Evolutionary conservation across 2,797 vertebrate genomes (phyloP).

Genomic region (Mycteria americana): DNA sequence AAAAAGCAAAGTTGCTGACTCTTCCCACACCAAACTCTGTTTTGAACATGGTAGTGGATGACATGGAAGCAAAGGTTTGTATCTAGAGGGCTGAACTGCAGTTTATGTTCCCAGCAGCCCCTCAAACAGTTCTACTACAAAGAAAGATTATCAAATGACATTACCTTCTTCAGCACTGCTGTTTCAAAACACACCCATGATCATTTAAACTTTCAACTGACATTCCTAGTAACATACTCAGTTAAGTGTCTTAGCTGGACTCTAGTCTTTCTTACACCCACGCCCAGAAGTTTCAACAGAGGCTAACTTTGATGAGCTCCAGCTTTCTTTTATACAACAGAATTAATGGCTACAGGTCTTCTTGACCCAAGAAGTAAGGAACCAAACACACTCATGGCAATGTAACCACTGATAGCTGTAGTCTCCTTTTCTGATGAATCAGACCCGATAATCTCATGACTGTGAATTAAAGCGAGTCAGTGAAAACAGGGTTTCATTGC

Average conservation of each 20-base stretch:
- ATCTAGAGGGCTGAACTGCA: neutral
- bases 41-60: neutral
- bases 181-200: neutral
- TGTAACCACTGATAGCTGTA: accelerated
- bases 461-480: neutral
- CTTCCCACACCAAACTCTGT: neutral
- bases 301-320: neutral
- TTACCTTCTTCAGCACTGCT: neutral
- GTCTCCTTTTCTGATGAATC: neutral
- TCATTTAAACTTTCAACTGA: neutral
- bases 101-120: neutral
- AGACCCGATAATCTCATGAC: neutral
- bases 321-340: neutral
- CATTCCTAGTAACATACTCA: neutral
- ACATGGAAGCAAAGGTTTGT: neutral
- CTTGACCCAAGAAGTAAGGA: neutral
- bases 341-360: neutral
- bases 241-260: neutral
- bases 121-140: neutral
- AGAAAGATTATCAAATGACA: neutral
- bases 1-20: neutral
- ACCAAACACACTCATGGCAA: neutral
- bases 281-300: neutral
- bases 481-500: neutral
- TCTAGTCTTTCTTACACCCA: neutral